Evolutionary conservation across 1,140 invertebrate species (phyloP).

Genomic region (Cyrtorhinus lividipennis): DNA sequence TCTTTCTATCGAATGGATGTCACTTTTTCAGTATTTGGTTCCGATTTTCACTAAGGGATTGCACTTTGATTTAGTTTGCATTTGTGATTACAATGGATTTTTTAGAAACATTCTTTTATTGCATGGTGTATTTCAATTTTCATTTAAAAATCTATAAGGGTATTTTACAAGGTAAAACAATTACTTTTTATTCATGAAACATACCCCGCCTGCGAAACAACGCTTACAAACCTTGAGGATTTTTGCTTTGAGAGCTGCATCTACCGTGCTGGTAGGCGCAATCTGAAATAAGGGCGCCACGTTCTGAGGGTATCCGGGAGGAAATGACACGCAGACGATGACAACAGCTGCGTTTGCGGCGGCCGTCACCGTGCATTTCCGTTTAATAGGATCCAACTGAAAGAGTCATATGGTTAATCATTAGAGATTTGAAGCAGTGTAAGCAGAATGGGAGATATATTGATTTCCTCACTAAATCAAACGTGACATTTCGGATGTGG

Average conservation of each 20-base stretch:
- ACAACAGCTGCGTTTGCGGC: conserved; percentile 55
- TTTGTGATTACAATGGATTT: no score
- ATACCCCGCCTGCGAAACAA: no score
- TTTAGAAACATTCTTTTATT: no score
- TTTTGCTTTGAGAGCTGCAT: conserved; percentile 41
- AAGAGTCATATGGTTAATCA: conserved; percentile 20
- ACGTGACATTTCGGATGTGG: conserved; percentile 70
- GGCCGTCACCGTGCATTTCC: conserved; percentile 58
- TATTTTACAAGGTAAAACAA: no score
- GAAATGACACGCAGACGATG: conserved; percentile 63
- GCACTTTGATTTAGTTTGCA: no score
- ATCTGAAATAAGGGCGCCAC: conserved; percentile 57
- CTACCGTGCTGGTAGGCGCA: conserved; percentile 41
- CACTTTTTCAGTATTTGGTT: no score
- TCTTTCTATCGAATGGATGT: no score
- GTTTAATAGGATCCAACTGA: conserved; percentile 48
- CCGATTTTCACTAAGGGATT: no score
- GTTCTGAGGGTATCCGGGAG: conserved; percentile 58
- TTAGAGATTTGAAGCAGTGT: no score
- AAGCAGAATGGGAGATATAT: background rate
- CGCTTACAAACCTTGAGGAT: conserved; percentile 44
- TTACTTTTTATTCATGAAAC: no score
- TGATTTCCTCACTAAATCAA: conserved; percentile 35
- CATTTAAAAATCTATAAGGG: no score
- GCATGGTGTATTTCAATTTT: no score